Evolutionary conservation across 2,888 invertebrate genomes (phyloP).

Genomic region (Corythucha ciliata): DNA sequence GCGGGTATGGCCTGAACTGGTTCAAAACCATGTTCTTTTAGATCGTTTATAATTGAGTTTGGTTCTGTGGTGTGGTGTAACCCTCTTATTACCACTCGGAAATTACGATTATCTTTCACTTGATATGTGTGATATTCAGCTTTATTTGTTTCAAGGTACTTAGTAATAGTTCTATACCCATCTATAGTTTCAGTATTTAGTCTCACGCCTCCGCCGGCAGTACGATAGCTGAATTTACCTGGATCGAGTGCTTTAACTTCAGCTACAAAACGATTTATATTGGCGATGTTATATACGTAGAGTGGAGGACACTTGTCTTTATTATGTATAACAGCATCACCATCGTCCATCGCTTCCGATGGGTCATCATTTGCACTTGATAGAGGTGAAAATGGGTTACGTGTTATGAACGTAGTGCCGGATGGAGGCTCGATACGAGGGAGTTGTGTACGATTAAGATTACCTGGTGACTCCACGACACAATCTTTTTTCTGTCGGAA

Average conservation of each 20-base stretch:
- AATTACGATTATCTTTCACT: constrained; percentile 4
- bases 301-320: constrained; percentile 13
- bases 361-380: background rate
- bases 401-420: background rate
- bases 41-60: background rate
- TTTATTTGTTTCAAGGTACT: constrained; percentile 11
- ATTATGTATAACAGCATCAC: too few relatives aligned
- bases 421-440: constrained; percentile 9
- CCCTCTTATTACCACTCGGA: constrained; percentile 13
- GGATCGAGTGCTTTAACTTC: constrained; percentile 17
- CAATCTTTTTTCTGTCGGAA: too few relatives aligned
- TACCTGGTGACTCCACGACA: constrained; percentile 4
- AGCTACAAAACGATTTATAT: constrained; percentile 9
- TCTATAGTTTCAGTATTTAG: constrained; percentile 12
- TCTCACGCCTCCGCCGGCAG: constrained; percentile 8
- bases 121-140: constrained; percentile 16
- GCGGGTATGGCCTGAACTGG: background rate
- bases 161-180: constrained; percentile 7
- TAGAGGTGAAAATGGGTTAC: constrained; percentile 7
- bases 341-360: background rate
- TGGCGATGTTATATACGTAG: constrained; percentile 11
- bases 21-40: constrained; percentile 9
- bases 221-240: constrained; percentile 34
- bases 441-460: too few relatives aligned
- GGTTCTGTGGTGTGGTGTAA: constrained; percentile 14